Conservation (phyloP, 2,797 vertebrate genomes). For the Trachurus trachurus region DNA sequence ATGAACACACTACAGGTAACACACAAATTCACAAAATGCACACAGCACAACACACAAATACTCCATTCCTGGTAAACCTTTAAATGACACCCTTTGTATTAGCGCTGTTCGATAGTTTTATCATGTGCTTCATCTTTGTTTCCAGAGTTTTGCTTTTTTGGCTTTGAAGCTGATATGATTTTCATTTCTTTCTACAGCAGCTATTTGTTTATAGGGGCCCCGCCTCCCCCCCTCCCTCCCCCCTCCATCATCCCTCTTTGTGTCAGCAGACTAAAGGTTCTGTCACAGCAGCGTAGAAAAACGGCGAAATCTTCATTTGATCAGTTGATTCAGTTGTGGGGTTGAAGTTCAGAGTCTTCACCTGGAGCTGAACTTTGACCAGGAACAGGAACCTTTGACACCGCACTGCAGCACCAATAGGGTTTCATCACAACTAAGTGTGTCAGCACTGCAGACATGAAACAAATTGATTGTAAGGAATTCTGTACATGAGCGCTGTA, state of each 20-base stretch:
- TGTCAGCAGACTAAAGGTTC: background rate
- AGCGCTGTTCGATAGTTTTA: slow-evolving; percentile 28
- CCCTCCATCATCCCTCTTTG: slow-evolving; percentile 4
- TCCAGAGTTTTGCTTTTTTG: slow-evolving; percentile 62
- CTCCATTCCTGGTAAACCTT: background rate
- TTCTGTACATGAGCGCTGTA: no score
- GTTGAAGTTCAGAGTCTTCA: background rate
- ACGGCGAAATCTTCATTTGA: background rate
- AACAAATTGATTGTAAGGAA: no score
- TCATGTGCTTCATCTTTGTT: slow-evolving; percentile 55
- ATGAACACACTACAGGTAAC: slow-evolving; percentile 5
- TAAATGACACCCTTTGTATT: background rate
- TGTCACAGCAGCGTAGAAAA: background rate
- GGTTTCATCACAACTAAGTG: no score
- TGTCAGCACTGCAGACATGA: no score
- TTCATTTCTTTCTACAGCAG: slow-evolving; percentile 59
- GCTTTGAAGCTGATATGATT: slow-evolving; percentile 67
- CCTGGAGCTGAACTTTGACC: background rate
- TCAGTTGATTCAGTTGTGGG: background rate
- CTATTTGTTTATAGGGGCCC: slow-evolving; percentile 64
- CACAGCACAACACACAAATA: background rate
- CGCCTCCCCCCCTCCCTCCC: background rate
- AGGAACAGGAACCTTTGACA: no score
- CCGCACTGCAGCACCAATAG: no score
- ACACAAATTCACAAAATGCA: slow-evolving; percentile 2